Evolutionary conservation across 2,888 invertebrate species (phyloP), one percentile per base, ranked within the genome.

Genomic region (Hanleya hanleyi): DNA sequence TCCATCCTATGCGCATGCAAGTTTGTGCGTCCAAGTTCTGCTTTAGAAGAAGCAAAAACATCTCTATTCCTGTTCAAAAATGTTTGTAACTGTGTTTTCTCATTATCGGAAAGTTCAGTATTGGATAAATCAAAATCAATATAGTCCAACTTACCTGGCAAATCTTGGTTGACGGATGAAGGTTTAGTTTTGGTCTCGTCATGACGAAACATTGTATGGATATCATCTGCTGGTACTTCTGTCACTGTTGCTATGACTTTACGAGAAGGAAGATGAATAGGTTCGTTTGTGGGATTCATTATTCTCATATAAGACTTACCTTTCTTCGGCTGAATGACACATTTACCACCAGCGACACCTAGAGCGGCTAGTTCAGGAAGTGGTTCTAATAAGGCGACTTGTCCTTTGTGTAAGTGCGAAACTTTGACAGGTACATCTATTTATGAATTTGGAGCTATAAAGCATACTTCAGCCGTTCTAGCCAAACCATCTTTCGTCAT

Each of bases 1-100:
- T 80, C 77, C 38, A 79, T 79, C 41, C 50, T 47, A 73, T 79
- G 79, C 18, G 32, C 6, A 18, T 67, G 33, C n/a, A 67, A n/a
- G 15, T 61, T 36, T 32, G 68, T 68, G 49, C 33, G 47, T 33
- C 71, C 71, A 50, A 66, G 22, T 35, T 70, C 66, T 18, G 12
- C 9, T 57, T 26, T 57, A 26, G 12, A 9, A 12, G 18, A 1
- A 1, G 64, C 64, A 12, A 64, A 64, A 3, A 64, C 38, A 64
- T 64, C 38, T 33, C 64, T 64, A 12, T 64, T 18, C 5, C 36
- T 37, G 4, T 64, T 2, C 5, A 64, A n/a, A 64, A 64, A 64
- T 64, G 1, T 36, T 35, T 7, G 64, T 22, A 64, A 37, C 36
- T 64, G 35, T 1, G 2, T 37, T 36, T 64, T 64, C 15, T 64